These are phyloP conservation scores for Hofmannophila pseudospretella DNA, from an alignment of 2,888 invertebrate genomes.

Conservation along the genomic window DNA sequence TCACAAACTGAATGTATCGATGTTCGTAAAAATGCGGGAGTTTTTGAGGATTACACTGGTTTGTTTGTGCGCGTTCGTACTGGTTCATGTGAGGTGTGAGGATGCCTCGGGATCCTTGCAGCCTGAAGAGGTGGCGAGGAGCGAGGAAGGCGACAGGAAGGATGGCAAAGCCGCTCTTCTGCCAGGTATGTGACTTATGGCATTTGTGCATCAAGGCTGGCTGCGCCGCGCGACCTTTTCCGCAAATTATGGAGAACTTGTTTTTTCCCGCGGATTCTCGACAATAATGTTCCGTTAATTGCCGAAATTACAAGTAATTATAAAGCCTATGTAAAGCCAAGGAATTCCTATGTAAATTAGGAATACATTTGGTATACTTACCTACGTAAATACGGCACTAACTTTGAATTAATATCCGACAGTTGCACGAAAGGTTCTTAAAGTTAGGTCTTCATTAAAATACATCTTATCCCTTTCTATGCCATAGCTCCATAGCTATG, in stretches of 20 bases:
- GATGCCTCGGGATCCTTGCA: constrained; percentile 42
- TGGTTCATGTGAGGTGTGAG: constrained; percentile 45
- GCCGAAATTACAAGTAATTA: too few relatives aligned
- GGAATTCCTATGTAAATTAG: too few relatives aligned
- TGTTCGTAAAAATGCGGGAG: constrained; percentile 62
- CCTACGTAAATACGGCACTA: too few relatives aligned
- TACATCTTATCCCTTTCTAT: too few relatives aligned
- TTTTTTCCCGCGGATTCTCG: too few relatives aligned
- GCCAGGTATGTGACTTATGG: constrained; percentile 41
- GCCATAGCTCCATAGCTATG: too few relatives aligned
- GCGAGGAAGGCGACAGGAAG: constrained; percentile 46
- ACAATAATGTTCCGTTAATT: too few relatives aligned
- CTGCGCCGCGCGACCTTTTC: not conserved
- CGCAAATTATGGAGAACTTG: not conserved
- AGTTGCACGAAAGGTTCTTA: too few relatives aligned
- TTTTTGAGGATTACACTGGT: constrained; percentile 58
- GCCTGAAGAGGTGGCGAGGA: constrained; percentile 26
- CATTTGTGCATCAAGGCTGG: constrained; percentile 1
- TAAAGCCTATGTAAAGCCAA: too few relatives aligned
- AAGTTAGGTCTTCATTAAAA: too few relatives aligned
- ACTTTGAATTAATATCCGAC: too few relatives aligned
- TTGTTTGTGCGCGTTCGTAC: constrained; percentile 55
- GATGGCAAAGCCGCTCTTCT: constrained; percentile 43
- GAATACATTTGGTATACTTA: too few relatives aligned
- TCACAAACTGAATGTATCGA: constrained; percentile 32